Evolutionary conservation across 2,888 invertebrate genomes (phyloP), one percentile per base, ranked within the genome.

Genomic region (Lamellibrachia satsuma): DNA sequence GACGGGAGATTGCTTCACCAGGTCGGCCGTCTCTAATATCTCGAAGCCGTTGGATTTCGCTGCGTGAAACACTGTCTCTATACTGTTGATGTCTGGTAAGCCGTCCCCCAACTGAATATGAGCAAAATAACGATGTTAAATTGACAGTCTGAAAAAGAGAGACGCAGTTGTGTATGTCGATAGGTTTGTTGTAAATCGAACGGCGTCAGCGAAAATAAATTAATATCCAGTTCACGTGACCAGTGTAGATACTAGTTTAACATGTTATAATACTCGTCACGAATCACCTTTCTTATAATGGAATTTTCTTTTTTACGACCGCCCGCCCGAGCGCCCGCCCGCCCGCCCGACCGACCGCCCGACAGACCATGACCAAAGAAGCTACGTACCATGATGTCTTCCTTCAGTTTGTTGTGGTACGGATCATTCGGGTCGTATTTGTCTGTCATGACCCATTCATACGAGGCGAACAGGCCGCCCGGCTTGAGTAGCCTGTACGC

Each of bases 361-460:
- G 39, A 39, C 39, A 0, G 39, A 39, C 39, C 39, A 91, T 11
- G 52, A 91, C 27, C 91, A 39, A 91, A 22, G n/a, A 92, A 91
- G 9, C 93, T 92, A 75, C 75, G 15, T 52, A 94, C 94, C 93
- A 93, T n/a, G 15, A 94, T 93, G 51, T 93, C 94, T 2, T 92
- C 92, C 52, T 93, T 93, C 55, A 93, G 93, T 92, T 94, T 93
- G 7, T 51, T n/a, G 91, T 94, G 94, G 27, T 92, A 52, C 6
- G 90, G 39, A 90, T 94, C 92, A 7, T 90, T 27, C 7, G 93
- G 92, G 90, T 94, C 93, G 92, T 92, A 94, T 57, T 93, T 93
- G 90, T 94, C 94, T 22, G 94, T 94, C 91, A 94, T 75, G 51
- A 93, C 90, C 94, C 94, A 94, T 51, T 94, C 94, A 57, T 94